A percentile compares a stretch with the other conserved stretches of the same genome.
Evolutionary conservation across 2,888 invertebrate genomes (phyloP).

Genomic region (Cerastis leucographa): DNA sequence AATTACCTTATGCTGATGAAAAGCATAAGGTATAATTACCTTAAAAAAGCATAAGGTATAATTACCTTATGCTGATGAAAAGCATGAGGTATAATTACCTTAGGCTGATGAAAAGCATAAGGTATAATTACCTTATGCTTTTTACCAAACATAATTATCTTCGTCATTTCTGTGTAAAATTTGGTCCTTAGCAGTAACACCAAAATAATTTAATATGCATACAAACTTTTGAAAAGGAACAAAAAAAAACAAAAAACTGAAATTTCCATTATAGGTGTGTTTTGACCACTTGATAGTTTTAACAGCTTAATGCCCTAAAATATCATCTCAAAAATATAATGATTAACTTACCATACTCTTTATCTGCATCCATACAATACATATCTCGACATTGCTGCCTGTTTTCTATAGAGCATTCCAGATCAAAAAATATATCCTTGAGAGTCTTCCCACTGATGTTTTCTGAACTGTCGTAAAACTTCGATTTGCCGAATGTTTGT

Average conservation of each 20-base stretch:
- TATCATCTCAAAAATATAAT: background rate
- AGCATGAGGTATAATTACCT: background rate
- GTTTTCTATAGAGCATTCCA: constrained; percentile 96
- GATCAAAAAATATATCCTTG: constrained; percentile 95
- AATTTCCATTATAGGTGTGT: background rate
- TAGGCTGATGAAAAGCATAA: background rate
- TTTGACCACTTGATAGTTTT: background rate
- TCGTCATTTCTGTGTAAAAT: background rate
- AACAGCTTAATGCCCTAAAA: background rate
- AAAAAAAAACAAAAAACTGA: background rate
- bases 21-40: background rate
- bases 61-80: too few relatives aligned
- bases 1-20: too few relatives aligned
- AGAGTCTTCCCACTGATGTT: constrained; percentile 82
- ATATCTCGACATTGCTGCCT: constrained; percentile 94
- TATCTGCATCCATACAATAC: constrained; percentile 93
- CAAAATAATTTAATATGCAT: background rate
- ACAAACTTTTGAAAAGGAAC: background rate
- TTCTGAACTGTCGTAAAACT: constrained; percentile 91
- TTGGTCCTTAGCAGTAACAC: background rate
- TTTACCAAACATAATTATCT: background rate
- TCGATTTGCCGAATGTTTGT: constrained; percentile 90
- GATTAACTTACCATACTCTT: constrained; percentile 90
- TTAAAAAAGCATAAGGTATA: background rate
- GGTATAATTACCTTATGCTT: too few relatives aligned